A percentile compares a stretch with the other conserved stretches of the same genome.
Conservation (phyloP, 2,888 invertebrate genomes). For the Thera britannica region DNA sequence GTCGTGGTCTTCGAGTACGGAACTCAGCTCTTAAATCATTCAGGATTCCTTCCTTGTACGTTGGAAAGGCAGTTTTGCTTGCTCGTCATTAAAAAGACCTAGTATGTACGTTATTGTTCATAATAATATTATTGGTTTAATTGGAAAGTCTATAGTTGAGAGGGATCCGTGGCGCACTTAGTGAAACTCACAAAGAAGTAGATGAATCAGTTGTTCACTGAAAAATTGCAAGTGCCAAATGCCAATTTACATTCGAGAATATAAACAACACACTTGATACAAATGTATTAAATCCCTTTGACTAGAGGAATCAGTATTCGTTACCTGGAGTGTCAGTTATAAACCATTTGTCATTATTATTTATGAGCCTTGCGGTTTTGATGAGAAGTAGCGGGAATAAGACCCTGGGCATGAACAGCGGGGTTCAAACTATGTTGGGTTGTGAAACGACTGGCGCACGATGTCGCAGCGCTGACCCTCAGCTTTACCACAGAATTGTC, state of each 20-base stretch:
- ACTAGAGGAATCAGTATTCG: slow-evolving; percentile 23
- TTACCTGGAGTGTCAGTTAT: slow-evolving; percentile 26
- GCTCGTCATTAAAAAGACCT: neutral
- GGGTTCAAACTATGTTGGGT: slow-evolving; percentile 44
- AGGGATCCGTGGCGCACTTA: too few relatives aligned
- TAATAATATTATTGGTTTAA: too few relatives aligned
- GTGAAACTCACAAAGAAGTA: too few relatives aligned
- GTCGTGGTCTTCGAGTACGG: slow-evolving; percentile 22
- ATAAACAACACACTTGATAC: neutral
- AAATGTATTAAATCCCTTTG: neutral
- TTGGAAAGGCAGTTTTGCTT: slow-evolving; percentile 2
- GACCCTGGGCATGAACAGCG: slow-evolving; percentile 54
- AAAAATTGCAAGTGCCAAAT: too few relatives aligned
- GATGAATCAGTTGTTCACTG: too few relatives aligned
- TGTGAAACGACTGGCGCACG: slow-evolving; percentile 73
- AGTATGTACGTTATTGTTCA: too few relatives aligned
- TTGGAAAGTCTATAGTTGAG: too few relatives aligned
- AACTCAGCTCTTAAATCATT: slow-evolving; percentile 30
- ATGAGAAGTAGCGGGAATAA: slow-evolving; percentile 50
- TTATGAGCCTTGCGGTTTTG: slow-evolving; percentile 61
- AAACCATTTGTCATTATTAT: slow-evolving; percentile 71
- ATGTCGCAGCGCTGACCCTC: slow-evolving; percentile 63
- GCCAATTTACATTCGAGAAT: too few relatives aligned
- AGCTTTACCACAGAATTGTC: slow-evolving; percentile 48
- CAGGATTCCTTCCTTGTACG: slow-evolving; percentile 24